A percentile compares a stretch with the other conserved stretches of the same genome.
Conservation (phyloP, 2,797 vertebrate genomes). For the Bradypodion ventrale region DNA sequence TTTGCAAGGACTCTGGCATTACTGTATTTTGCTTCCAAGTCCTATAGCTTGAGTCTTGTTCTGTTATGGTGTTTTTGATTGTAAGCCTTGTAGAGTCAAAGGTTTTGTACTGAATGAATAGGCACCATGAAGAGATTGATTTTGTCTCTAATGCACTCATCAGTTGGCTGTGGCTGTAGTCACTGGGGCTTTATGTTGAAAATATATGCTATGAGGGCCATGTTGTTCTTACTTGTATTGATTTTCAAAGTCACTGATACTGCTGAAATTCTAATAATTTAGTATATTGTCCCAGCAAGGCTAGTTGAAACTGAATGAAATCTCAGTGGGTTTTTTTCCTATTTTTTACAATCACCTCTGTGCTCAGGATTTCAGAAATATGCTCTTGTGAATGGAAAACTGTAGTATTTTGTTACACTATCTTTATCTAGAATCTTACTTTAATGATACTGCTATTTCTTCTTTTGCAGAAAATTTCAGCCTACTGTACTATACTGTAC, state of each 20-base stretch:
- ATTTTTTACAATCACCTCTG: not conserved
- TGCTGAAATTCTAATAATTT: not conserved
- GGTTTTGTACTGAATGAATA: constrained; percentile 59
- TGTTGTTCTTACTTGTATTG: not conserved
- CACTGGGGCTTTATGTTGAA: not conserved
- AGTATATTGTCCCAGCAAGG: not conserved
- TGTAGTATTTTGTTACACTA: not conserved
- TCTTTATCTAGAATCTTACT: constrained; percentile 28
- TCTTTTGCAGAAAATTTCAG: not conserved
- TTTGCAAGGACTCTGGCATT: constrained; percentile 36
- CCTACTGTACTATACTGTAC: too few species aligned
- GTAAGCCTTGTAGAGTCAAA: constrained; percentile 68
- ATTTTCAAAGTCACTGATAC: not conserved
- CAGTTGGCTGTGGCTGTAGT: constrained; percentile 43
- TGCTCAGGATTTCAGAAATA: not conserved
- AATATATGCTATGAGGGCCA: constrained; percentile 48
- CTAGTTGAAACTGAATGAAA: constrained; percentile 15
- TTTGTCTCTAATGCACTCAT: constrained; percentile 56
- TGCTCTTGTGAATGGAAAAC: not conserved
- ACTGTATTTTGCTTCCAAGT: constrained; percentile 54
- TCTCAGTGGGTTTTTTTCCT: not conserved
- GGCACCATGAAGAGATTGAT: constrained; percentile 67
- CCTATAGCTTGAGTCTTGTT: constrained; percentile 68
- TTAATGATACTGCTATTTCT: constrained; percentile 9
- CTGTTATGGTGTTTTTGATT: constrained; percentile 68